Conservation (phyloP, 2,113 vertebrate species). For the Cyrtonyx montezumae region DNA sequence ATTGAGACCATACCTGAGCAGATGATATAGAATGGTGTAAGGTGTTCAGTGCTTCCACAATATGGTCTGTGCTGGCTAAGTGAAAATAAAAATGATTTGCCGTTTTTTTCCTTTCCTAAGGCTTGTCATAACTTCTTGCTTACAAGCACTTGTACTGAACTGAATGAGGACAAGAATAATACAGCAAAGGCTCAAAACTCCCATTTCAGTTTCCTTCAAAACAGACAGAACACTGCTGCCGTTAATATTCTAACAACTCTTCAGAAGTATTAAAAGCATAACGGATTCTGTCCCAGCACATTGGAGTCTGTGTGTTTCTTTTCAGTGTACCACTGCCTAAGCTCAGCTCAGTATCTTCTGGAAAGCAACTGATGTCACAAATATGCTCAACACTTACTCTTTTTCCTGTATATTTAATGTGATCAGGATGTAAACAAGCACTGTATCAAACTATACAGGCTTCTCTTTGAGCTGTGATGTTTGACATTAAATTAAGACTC, state of each 20-base stretch:
- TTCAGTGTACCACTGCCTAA: background rate
- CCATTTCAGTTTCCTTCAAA: background rate
- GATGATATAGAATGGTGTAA: background rate
- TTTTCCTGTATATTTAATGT: background rate
- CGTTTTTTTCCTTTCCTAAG: background rate
- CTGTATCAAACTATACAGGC: background rate
- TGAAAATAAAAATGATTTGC: background rate
- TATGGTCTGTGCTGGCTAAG: background rate
- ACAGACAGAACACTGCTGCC: background rate
- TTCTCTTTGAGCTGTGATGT: background rate
- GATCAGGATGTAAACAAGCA: background rate
- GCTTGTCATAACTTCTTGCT: conserved; percentile 8
- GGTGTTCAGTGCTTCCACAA: background rate
- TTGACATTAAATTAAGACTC: background rate
- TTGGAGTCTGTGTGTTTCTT: background rate
- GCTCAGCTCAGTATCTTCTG: background rate
- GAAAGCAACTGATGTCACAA: background rate
- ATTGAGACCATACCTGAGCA: background rate
- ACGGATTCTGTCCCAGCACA: background rate
- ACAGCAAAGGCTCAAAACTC: background rate
- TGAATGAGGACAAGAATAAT: background rate
- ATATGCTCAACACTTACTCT: background rate
- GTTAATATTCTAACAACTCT: conserved; percentile 1
- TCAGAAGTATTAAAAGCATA: conserved; percentile 51
- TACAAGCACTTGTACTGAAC: conserved; percentile 1